Base-by-base conservation (phyloP, 1,140 invertebrate genomes). In the Lethrus apterus region DNA sequence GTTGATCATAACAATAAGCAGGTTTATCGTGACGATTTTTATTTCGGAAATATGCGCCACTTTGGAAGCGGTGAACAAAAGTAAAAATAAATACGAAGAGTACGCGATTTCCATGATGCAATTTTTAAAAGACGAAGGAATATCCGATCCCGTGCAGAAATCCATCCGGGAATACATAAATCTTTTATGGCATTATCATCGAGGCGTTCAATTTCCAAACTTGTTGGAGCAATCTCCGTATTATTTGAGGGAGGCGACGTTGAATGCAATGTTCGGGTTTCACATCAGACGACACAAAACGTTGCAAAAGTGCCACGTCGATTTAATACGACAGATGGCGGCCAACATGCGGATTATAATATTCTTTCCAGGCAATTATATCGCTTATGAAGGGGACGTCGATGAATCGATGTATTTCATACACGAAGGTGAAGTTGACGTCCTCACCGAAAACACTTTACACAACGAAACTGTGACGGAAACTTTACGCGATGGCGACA, bases 181-280 rank as follows among this genome's bases (percentile, higher is more conserved):
- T 14, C 14, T 47, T 4, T 18, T 51, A 0, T 40, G 44, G 40
- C 13, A 33, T 8, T 35, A 34, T 15, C 26, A 50, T 14, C 35
- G 45, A 10, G 48, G 52, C 2, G 35, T 40, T 2, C 44, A 51
- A 24, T 38, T 47, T 34, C 52, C 52, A 1, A 11, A 20, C 15
- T 23, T 54, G 8, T 31, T 54, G 31, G 40, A 51, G 24, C 20
- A 44, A 11, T 41, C 52, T 32, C 52, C 52, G 8, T 44, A 48
- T 34, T 54, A 54, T 44, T 20, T 54, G 13, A 33, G 38, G 11
- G 52, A 54, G 32, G 52, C 52, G 1, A 44, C 50, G 9, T 44
- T 54, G 21, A 48, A 54, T 18, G 51, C 52, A 4, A 48, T 55
- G 50, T 55, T 55, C 34, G 52, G 52, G 3, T 51, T 34, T 13